phyloP scores from a whole-genome alignment of 2,113 vertebrate species.

The Mesitornis unicolor region DNA sequence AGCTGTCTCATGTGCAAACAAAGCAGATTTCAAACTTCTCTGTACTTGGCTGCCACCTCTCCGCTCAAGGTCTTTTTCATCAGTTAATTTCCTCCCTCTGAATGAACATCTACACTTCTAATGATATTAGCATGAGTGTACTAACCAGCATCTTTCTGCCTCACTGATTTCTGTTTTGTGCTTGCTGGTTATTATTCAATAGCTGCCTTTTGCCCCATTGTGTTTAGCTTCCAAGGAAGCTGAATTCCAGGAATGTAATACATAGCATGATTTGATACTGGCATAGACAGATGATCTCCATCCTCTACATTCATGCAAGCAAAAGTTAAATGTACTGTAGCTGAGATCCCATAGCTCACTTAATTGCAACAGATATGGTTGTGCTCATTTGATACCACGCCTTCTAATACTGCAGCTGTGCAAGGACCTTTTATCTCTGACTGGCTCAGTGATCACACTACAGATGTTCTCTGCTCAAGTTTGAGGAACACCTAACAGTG shows the following conservation, averaged over 20 bases:
- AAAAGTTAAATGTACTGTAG: not conserved
- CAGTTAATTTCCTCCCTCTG: constrained; percentile 31
- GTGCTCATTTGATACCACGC: not conserved
- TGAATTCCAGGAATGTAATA: not conserved
- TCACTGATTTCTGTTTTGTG: not conserved
- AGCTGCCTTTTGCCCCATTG: not conserved
- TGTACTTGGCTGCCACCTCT: not conserved
- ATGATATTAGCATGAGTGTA: not conserved
- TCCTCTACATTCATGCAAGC: not conserved
- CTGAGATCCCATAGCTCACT: not conserved
- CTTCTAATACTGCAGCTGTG: not conserved
- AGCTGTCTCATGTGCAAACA: constrained; percentile 11
- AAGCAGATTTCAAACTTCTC: constrained; percentile 17
- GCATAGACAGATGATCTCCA: not conserved
- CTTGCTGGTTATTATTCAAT: not conserved
- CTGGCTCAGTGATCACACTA: not conserved
- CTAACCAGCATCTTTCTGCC: not conserved
- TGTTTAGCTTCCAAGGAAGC: not conserved
- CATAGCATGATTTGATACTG: not conserved
- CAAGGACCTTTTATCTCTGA: not conserved
- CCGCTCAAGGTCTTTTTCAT: constrained; percentile 34
- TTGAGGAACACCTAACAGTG: not conserved
- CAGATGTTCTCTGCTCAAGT: not conserved
- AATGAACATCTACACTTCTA: not conserved
- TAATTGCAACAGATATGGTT: not conserved